Evolutionary conservation across 2,888 invertebrate genomes (phyloP).

Genomic region (Anthrax anthrax): DNA sequence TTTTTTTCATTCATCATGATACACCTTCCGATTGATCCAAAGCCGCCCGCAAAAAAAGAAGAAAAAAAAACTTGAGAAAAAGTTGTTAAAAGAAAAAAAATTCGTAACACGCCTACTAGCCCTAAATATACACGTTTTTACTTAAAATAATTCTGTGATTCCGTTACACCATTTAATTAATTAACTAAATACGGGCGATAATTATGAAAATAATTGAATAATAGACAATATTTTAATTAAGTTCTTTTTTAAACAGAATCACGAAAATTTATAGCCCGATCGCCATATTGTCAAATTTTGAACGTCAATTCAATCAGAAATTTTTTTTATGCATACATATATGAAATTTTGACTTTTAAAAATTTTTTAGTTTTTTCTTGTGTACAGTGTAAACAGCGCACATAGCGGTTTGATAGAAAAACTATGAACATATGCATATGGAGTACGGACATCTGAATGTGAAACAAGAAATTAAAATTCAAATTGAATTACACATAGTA

Average conservation of each 20-base stretch:
- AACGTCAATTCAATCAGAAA: too few species aligned
- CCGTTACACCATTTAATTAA: slow-evolving; percentile 1
- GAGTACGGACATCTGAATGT: too few species aligned
- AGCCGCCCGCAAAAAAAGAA: slow-evolving; percentile 7
- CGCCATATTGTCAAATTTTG: slow-evolving; percentile 16
- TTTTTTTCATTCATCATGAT: neutral
- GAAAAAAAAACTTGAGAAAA: neutral
- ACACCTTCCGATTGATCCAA: slow-evolving; percentile 5
- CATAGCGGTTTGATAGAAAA: too few species aligned
- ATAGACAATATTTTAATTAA: neutral
- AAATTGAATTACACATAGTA: too few species aligned
- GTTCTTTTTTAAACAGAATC: neutral
- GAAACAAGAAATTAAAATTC: too few species aligned
- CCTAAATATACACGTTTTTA: neutral
- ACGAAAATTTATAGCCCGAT: slow-evolving; percentile 11
- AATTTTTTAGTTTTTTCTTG: too few species aligned
- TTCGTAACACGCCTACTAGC: slow-evolving; percentile 2
- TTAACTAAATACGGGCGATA: slow-evolving; percentile 1
- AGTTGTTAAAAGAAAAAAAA: neutral
- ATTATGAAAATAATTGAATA: neutral
- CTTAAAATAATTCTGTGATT: neutral
- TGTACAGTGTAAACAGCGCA: too few species aligned
- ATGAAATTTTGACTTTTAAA: too few species aligned
- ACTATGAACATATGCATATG: too few species aligned
- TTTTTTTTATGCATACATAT: neutral